These are phyloP conservation scores for Clupea harengus DNA, from an alignment of 2,113 vertebrate genomes.

Conservation along the genomic window DNA sequence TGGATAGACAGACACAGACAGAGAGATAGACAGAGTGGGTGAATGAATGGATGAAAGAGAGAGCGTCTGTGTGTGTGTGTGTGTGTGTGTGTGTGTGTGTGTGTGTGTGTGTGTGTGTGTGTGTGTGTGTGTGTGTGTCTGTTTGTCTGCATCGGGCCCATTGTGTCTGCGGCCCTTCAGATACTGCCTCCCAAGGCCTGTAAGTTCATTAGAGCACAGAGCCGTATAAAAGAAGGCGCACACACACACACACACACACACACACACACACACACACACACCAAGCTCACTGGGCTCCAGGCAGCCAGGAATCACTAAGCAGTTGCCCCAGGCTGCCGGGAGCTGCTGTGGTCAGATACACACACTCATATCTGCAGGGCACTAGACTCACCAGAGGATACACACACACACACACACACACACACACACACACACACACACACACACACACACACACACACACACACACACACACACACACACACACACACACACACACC, in stretches of 20 bases:
- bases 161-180: constrained; percentile 74
- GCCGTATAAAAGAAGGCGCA: constrained; percentile 32
- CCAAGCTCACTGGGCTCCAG: constrained; percentile 62
- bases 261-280: too few relatives aligned
- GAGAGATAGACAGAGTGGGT: constrained; percentile 16
- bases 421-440: too few relatives aligned
- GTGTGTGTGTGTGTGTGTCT: constrained; percentile 11
- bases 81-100: constrained; percentile 35
- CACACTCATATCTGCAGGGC: constrained; percentile 69
- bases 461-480: too few relatives aligned
- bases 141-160: constrained; percentile 60
- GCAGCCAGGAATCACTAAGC: constrained; percentile 75
- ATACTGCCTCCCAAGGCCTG: constrained; percentile 73
- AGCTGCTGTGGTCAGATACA: constrained; percentile 61
- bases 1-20: not conserved
- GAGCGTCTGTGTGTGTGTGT: too few relatives aligned
- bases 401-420: constrained; percentile 25
- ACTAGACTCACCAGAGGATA: constrained; percentile 70
- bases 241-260: too few relatives aligned
- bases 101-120: constrained; percentile 42
- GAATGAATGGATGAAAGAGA: constrained; percentile 44
- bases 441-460: too few relatives aligned
- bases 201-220: constrained; percentile 74
- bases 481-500: too few relatives aligned
- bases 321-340: constrained; percentile 73